Percentiles rank a stretch among this genome's conserved stretches.
These are phyloP conservation scores for Hylaea fasciaria DNA, from an alignment of 2,888 invertebrate genomes.

Conservation along the genomic window DNA sequence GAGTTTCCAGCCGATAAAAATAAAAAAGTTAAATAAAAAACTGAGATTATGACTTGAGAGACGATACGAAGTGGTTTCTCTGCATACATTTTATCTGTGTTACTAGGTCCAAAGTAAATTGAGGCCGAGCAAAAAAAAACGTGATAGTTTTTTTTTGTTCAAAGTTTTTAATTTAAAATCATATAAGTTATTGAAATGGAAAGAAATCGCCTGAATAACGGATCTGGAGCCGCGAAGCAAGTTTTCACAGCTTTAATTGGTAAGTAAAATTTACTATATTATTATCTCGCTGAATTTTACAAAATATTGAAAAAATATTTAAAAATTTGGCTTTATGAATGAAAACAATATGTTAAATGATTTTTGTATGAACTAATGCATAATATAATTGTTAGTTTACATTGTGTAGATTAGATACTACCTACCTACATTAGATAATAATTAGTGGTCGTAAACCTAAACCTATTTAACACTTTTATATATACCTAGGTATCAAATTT, in stretches of 20 bases:
- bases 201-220: conserved; percentile 36
- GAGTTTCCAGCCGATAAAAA: conserved; percentile 9
- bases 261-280: conserved; percentile 43
- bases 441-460: too few species aligned
- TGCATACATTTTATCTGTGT: conserved; percentile 22
- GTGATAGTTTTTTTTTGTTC: too few species aligned
- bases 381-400: not conserved
- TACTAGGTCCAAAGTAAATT: not conserved
- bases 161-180: too few species aligned
- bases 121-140: not conserved
- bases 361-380: not conserved
- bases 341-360: too few species aligned
- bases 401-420: too few species aligned
- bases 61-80: conserved; percentile 19
- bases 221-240: conserved; percentile 57
- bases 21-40: conserved; percentile 17
- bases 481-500: too few species aligned
- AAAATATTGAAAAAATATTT: too few species aligned
- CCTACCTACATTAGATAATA: too few species aligned
- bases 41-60: conserved; percentile 34
- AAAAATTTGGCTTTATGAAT: too few species aligned
- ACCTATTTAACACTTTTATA: too few species aligned
- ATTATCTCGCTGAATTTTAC: not conserved
- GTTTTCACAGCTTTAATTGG: conserved; percentile 68
- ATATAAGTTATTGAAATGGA: conserved; percentile 48